Percentiles rank a stretch among this genome's conserved stretches.
phyloP scores from a whole-genome alignment of 2,888 invertebrate genomes.

The Archips xylosteana region DNA sequence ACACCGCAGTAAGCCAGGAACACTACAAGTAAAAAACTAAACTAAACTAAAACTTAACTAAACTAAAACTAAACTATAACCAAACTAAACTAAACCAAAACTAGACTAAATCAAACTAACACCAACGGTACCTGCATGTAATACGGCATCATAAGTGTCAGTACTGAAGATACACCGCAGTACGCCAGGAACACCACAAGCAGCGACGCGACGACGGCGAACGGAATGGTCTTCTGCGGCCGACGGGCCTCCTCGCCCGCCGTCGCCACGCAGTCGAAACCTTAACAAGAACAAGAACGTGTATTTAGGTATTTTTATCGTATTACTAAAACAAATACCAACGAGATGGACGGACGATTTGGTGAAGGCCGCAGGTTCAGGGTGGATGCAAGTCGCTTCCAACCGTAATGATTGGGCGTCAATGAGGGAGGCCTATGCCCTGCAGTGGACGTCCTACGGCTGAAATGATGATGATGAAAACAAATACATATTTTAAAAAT shows the following conservation, averaged over 20 bases:
- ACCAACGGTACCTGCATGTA: conserved; percentile 87
- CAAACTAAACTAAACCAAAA: background rate
- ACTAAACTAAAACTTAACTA: no score
- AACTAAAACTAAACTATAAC: no score
- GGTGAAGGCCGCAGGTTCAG: no score
- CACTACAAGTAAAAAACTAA: conserved; percentile 86
- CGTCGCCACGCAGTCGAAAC: conserved; percentile 96
- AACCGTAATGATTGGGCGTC: no score
- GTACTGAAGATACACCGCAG: conserved; percentile 94
- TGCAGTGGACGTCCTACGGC: no score
- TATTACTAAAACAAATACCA: no score
- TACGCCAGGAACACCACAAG: conserved; percentile 95
- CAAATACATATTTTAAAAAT: no score
- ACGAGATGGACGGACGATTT: no score
- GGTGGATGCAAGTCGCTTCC: no score
- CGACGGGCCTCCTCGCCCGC: conserved; percentile 97
- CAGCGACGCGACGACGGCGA: conserved; percentile 94
- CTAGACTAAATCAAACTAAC: background rate
- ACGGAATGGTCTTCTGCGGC: conserved; percentile 95
- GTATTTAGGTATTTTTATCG: no score
- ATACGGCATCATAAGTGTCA: conserved; percentile 95
- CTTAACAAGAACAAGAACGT: conserved; percentile 61
- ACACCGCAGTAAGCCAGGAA: conserved; percentile 96
- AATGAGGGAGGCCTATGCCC: no score
- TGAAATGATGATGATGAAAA: no score